These are phyloP conservation scores for Drosophila koepferae DNA, from an alignment of 2,888 invertebrate genomes.

Conservation along the genomic window DNA sequence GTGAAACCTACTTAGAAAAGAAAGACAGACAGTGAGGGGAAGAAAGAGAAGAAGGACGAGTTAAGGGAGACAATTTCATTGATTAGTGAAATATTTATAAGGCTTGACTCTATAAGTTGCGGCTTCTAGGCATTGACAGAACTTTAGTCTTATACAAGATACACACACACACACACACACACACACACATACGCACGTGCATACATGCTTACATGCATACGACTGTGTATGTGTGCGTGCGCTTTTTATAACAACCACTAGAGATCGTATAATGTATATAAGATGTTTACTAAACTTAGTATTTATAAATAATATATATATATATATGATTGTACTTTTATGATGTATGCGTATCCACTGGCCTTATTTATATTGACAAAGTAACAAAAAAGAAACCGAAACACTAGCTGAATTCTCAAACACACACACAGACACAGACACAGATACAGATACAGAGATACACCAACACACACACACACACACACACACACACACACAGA, in stretches of 20 bases:
- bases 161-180: slow-evolving; percentile 14
- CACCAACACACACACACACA: slow-evolving; percentile 16
- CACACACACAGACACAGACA: slow-evolving; percentile 7
- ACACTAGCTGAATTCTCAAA: slow-evolving; percentile 45
- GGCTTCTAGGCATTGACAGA: slow-evolving; percentile 59
- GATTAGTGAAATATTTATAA: slow-evolving; percentile 39
- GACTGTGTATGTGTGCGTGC: slow-evolving; percentile 16
- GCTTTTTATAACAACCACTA: slow-evolving; percentile 50
- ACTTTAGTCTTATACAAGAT: slow-evolving; percentile 49
- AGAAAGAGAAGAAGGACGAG: background rate
- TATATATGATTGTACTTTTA: slow-evolving; percentile 74
- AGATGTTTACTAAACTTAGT: slow-evolving; percentile 47
- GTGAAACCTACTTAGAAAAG: slow-evolving; percentile 22
- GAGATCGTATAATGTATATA: slow-evolving; percentile 46
- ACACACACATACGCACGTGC: background rate
- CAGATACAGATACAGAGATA: background rate
- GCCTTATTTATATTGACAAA: slow-evolving; percentile 82
- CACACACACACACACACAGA: slow-evolving; percentile 19
- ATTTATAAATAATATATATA: slow-evolving; percentile 45
- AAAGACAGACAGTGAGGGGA: background rate
- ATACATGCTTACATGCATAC: background rate
- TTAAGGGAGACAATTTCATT: background rate
- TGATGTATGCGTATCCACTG: slow-evolving; percentile 84
- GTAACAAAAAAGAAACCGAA: slow-evolving; percentile 44
- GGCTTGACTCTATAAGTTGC: slow-evolving; percentile 68